Conservation (phyloP, 1,140 invertebrate genomes). For the Bombus sibiricus region DNA sequence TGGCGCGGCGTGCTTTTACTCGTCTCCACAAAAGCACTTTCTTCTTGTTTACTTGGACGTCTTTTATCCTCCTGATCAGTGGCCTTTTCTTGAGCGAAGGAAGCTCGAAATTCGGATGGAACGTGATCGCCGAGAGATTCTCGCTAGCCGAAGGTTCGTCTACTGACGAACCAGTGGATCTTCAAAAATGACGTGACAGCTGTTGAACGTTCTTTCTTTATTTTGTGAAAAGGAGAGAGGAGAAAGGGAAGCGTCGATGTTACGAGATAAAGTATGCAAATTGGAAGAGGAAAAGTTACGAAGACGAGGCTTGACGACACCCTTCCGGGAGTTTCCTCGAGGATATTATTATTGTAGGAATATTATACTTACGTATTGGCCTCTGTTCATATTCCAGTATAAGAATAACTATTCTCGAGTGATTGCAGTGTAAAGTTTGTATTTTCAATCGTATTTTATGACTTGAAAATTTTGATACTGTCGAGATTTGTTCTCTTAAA, state of each 20-base stretch:
- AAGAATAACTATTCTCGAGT: background rate
- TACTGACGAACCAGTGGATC: background rate
- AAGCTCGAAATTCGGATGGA: slow-evolving; percentile 30
- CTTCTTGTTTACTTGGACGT: slow-evolving; percentile 52
- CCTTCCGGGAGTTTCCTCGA: background rate
- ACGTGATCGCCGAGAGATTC: background rate
- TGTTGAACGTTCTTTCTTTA: background rate
- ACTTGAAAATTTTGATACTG: background rate
- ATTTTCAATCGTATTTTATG: background rate
- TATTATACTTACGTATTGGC: background rate
- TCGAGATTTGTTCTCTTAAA: background rate
- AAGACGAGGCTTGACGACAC: background rate
- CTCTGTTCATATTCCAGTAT: background rate
- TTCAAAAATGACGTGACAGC: background rate
- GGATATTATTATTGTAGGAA: background rate
- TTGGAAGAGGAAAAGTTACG: slow-evolving; percentile 8
- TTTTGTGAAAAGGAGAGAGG: background rate
- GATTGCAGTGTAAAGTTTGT: background rate
- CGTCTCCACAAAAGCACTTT: slow-evolving; percentile 37
- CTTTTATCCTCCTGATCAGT: slow-evolving; percentile 55
- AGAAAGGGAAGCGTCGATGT: background rate
- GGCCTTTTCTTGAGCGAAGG: slow-evolving; percentile 19
- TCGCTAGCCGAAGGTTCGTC: background rate
- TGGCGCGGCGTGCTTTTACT: slow-evolving; percentile 27
- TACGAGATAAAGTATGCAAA: background rate